Percentiles rank a stretch among this genome's conserved stretches.
phyloP scores from a whole-genome alignment of 2,797 vertebrate species.

The Platyrinchus mystaceus region DNA sequence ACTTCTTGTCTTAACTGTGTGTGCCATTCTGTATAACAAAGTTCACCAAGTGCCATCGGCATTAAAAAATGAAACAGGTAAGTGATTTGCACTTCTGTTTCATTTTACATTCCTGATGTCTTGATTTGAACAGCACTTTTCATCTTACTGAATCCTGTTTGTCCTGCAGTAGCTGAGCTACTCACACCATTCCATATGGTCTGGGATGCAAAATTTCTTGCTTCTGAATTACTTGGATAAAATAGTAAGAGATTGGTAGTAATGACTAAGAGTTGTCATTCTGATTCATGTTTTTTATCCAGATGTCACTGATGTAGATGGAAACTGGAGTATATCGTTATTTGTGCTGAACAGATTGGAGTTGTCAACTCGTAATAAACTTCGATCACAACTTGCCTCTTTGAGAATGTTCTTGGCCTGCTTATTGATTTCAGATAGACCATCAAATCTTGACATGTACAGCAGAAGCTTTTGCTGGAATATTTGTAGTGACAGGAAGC shows the following conservation, averaged over 20 bases:
- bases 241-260: not conserved
- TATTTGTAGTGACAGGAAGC: not conserved
- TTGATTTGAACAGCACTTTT: not conserved
- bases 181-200: not conserved
- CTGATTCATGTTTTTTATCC: not conserved
- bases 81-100: not conserved
- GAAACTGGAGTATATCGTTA: not conserved
- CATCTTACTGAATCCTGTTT: not conserved
- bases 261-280: not conserved
- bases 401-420: not conserved
- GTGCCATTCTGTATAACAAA: constrained; percentile 85
- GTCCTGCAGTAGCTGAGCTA: not conserved
- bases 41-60: constrained; percentile 73
- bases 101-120: not conserved
- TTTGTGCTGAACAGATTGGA: not conserved
- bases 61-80: constrained; percentile 75
- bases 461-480: not conserved
- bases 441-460: not conserved
- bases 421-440: not conserved
- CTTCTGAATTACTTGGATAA: not conserved
- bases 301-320: not conserved
- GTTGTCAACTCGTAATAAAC: not conserved
- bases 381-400: not conserved
- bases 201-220: not conserved
- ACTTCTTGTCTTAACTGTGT: constrained; percentile 85